phyloP scores from a whole-genome alignment of 2,113 vertebrate species.

The Gulo gulo region DNA sequence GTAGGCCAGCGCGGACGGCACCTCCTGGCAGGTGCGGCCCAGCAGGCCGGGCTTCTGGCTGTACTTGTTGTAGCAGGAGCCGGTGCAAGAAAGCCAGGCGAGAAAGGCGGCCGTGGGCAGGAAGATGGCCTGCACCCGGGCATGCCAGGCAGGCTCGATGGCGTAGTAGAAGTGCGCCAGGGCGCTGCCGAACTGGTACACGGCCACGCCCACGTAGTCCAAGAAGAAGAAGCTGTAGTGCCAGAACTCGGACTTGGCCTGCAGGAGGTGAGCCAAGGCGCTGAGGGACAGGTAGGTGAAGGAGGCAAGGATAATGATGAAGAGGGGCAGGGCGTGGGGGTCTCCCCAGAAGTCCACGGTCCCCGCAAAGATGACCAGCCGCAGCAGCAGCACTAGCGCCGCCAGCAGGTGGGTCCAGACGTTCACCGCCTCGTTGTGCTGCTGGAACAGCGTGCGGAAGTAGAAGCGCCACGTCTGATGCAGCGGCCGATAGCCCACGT shows the following conservation, averaged over 20 bases:
- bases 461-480: conserved; percentile 93
- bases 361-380: conserved; percentile 87
- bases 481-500: conserved; percentile 89
- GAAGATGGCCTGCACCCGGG: conserved; percentile 85
- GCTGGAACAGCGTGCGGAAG: conserved; percentile 93
- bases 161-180: conserved; percentile 93
- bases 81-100: conserved; percentile 94
- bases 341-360: conserved; percentile 91
- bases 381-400: conserved; percentile 88
- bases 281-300: conserved; percentile 94
- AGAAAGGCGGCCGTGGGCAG: conserved; percentile 88
- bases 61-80: conserved; percentile 95
- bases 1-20: conserved; percentile 93
- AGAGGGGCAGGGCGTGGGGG: conserved; percentile 90
- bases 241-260: conserved; percentile 96
- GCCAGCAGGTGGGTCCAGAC: conserved; percentile 95
- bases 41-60: conserved; percentile 81
- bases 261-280: conserved; percentile 93
- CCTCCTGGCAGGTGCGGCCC: conserved; percentile 92
- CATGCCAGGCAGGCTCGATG: conserved; percentile 91
- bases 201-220: conserved; percentile 94
- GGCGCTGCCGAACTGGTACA: conserved; percentile 95
- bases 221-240: conserved; percentile 97
- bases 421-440: conserved; percentile 95
- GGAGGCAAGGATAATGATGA: conserved; percentile 89